phyloP scores from a whole-genome alignment of 2,113 vertebrate species.

The crab-eating macaque (Macaca fascicularis) region T2T-MFA8v1.1 NC_088380.1:164992501-164993000 shows the following conservation, averaged over 20 bases:
- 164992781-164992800: not conserved
- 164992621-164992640: not conserved
- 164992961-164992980: rapidly evolving
- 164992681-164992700: not conserved
- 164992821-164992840: not conserved
- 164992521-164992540: not conserved
- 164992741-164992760: not conserved
- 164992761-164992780: not conserved
- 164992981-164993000: not conserved
- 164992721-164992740: not conserved
- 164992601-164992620: not conserved
- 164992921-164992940: not conserved
- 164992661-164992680: not conserved
- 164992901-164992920: not conserved
- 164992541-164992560: not conserved
- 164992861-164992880: not conserved
- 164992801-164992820: not conserved
- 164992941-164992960: not conserved
- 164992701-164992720: not conserved
- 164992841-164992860: not conserved
- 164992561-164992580: not conserved
- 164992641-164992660: not conserved
- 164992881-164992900: not conserved
- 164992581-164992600: not conserved
- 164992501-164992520: not conserved